A percentile compares a stretch with the other conserved stretches of the same genome.
phyloP scores from a whole-genome alignment of 2,888 invertebrate species.

The Orthonychiurus folsomi region DNA sequence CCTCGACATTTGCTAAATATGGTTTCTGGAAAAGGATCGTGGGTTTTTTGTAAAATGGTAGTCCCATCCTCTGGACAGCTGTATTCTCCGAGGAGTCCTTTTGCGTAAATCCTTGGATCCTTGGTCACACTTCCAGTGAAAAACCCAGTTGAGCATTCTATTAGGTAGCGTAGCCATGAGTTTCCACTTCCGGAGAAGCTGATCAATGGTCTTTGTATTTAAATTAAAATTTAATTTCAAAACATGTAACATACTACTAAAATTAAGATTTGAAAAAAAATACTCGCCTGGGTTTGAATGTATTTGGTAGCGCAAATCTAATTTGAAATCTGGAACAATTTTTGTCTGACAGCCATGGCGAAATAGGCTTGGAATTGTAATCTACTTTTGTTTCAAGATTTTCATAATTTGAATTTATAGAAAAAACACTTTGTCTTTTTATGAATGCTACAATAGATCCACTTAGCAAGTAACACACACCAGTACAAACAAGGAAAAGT shows the following conservation, averaged over 20 bases:
- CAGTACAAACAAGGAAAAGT: no score
- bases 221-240: no score
- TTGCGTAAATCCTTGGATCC: slow-evolving; percentile 38
- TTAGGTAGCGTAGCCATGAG: slow-evolving; percentile 43
- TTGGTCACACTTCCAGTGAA: slow-evolving; percentile 43
- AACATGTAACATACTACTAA: no score
- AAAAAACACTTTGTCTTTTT: no score
- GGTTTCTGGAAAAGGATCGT: slow-evolving; percentile 33
- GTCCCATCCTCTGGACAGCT: slow-evolving; percentile 41
- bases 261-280: neutral
- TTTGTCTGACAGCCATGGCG: no score
- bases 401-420: no score
- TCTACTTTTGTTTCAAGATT: no score
- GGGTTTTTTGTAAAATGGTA: slow-evolving; percentile 44
- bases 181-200: slow-evolving; percentile 43
- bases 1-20: slow-evolving; percentile 18
- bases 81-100: slow-evolving; percentile 42
- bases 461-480: no score
- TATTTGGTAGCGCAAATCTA: slow-evolving; percentile 40
- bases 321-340: no score
- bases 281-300: slow-evolving; percentile 38
- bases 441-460: no score
- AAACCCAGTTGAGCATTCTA: slow-evolving; percentile 42
- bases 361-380: no score
- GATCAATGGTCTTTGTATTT: slow-evolving; percentile 41